These are phyloP conservation scores for Epinotia ramella DNA, from an alignment of 2,888 invertebrate species.

Conservation along the genomic window DNA sequence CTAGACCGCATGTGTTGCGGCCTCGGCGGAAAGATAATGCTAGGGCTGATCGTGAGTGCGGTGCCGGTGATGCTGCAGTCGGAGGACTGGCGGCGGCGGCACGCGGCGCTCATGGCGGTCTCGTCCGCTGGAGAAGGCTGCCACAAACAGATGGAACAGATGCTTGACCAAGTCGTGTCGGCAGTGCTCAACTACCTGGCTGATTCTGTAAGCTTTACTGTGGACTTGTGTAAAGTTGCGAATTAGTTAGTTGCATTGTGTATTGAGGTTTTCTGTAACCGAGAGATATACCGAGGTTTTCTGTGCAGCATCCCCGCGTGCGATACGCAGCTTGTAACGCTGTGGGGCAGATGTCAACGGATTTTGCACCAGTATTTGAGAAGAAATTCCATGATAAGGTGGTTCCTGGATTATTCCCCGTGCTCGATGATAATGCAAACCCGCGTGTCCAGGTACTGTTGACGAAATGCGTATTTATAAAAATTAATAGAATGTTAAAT, in stretches of 20 bases:
- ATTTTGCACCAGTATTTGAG: constrained; percentile 98
- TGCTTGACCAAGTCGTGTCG: constrained; percentile 96
- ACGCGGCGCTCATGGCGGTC: constrained; percentile 99
- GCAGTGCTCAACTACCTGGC: constrained; percentile 94
- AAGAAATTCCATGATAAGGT: constrained; percentile 99
- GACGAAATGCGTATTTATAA: background rate
- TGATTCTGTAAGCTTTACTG: constrained; percentile 88
- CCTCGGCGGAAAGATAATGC: constrained; percentile 95
- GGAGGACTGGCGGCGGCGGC: constrained; percentile 94
- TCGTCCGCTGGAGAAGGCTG: constrained; percentile 99
- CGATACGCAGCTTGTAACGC: constrained; percentile 99
- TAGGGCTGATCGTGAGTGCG: constrained; percentile 94
- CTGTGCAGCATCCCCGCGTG: constrained; percentile 93
- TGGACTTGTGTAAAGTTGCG: constrained; percentile 19
- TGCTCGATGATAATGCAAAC: constrained; percentile 95
- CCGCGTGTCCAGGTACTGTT: constrained; percentile 95
- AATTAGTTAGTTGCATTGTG: background rate
- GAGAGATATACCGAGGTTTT: background rate
- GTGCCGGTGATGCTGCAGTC: constrained; percentile 95
- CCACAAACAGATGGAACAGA: constrained; percentile 98
- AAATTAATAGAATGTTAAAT: background rate
- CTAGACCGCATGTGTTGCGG: constrained; percentile 99
- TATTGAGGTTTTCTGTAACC: background rate
- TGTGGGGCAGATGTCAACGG: constrained; percentile 99
- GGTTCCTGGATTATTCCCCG: constrained; percentile 94